Base-by-base conservation (phyloP, 1,140 invertebrate genomes). In the Rhyacophila brunnea region DNA sequence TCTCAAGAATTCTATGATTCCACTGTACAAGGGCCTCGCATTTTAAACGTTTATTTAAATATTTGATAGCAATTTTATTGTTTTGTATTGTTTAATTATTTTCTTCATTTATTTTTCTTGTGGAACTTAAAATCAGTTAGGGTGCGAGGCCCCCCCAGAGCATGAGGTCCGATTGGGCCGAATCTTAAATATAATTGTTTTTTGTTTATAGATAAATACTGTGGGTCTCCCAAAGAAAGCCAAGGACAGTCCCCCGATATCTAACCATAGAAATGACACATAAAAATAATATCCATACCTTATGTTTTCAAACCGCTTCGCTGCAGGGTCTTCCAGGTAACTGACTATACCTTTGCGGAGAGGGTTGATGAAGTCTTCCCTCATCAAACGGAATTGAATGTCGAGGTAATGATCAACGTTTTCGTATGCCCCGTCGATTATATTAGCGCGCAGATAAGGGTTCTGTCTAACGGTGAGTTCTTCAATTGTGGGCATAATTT, bases 351-450 rank as follows among this genome's bases (percentile, higher is more conserved):
- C 83, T 44, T 77, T 74, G 6, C 84, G 66, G 35, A 89, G 65
- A 1, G 86, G 85, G 0, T 70, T 68, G 35, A 83, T 75, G 71
- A 87, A 88, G 71, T 93, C 91, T 75, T 93, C 89, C 9, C 87
- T 70, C 15, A 93, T 70, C 1, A 92, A 72, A 9, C 87, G 73
- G 67, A 89, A 91, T 64, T 93, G 91, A 0, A 87, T 79, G 66
- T 91, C 88, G 9, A 94, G 70, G 68, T 94, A 94, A 62, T 91
- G 83, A 19, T 88, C 78, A 0, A 83, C 74, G 68, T 81, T 72
- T 5, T 72, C 62, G 70, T 89, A 92, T 0, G 71, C 66, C 1
- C 86, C 87, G 23, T 81, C 63, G 0, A 82, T 67, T 38, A 85
- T 81, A 68, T 87, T 89, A 9, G 79, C 72, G 2, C 83, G 72